Conservation (phyloP, 2,888 invertebrate genomes). For the Drosophila melanosoma region DNA sequence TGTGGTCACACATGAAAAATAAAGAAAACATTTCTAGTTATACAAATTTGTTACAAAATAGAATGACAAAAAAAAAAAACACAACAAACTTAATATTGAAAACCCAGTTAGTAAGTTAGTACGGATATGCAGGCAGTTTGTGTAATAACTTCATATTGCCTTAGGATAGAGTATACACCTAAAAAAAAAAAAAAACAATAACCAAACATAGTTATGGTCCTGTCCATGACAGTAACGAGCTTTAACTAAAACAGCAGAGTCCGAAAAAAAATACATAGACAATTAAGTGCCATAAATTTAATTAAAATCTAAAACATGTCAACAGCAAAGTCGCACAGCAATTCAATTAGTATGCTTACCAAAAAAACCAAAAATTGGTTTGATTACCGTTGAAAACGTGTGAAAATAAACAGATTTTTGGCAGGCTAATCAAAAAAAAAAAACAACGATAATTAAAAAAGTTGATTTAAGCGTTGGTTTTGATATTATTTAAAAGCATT, state of each 20-base stretch:
- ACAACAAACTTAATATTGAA: conserved; percentile 21
- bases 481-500: not conserved
- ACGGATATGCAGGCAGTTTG: conserved; percentile 17
- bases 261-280: conserved; percentile 11
- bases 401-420: conserved; percentile 35
- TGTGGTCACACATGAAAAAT: conserved; percentile 60
- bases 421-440: not conserved
- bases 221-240: conserved; percentile 47
- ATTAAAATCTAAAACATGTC: conserved; percentile 74
- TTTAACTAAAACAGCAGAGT: conserved; percentile 38
- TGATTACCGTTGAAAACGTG: conserved; percentile 37
- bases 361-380: conserved; percentile 30
- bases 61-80: not conserved
- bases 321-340: conserved; percentile 57
- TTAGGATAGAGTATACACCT: conserved; percentile 6
- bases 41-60: conserved; percentile 44
- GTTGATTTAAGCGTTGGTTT: conserved; percentile 3
- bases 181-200: too few relatives aligned
- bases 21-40: conserved; percentile 50
- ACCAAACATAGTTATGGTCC: not conserved
- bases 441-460: conserved; percentile 11
- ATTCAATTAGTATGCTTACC: conserved; percentile 66
- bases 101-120: conserved; percentile 25
- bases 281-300: conserved; percentile 62
- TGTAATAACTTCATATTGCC: conserved; percentile 59